phyloP scores from a whole-genome alignment of 2,113 vertebrate genomes.

The Budorcas taxicolor region DNA sequence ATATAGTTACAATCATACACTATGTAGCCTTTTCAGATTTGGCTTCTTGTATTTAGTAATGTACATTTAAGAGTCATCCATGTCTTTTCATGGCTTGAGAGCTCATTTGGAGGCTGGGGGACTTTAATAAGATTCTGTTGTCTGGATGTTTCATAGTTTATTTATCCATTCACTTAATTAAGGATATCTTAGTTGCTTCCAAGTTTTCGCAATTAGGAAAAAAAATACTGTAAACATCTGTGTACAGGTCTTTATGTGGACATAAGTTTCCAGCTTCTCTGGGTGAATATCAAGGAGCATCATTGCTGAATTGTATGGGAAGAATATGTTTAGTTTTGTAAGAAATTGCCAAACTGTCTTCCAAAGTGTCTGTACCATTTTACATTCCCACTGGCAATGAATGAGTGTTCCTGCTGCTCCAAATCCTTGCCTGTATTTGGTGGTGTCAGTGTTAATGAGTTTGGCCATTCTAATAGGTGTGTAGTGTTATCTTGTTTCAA shows the following conservation, averaged over 20 bases:
- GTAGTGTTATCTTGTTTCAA: background rate
- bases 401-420: background rate
- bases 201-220: background rate
- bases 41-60: background rate
- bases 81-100: background rate
- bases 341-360: background rate
- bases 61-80: background rate
- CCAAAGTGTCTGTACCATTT: background rate
- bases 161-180: background rate
- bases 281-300: background rate
- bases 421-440: background rate
- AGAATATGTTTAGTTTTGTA: background rate
- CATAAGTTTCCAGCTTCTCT: background rate
- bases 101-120: background rate
- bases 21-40: background rate
- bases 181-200: background rate
- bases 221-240: background rate
- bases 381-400: background rate
- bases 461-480: background rate
- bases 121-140: background rate
- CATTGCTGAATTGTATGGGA: background rate
- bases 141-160: background rate
- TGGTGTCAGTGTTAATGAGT: background rate
- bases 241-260: background rate
- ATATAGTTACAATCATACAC: background rate